Evolutionary conservation across 1,140 invertebrate genomes (phyloP).

Genomic region (Tetramorium simillimum): DNA sequence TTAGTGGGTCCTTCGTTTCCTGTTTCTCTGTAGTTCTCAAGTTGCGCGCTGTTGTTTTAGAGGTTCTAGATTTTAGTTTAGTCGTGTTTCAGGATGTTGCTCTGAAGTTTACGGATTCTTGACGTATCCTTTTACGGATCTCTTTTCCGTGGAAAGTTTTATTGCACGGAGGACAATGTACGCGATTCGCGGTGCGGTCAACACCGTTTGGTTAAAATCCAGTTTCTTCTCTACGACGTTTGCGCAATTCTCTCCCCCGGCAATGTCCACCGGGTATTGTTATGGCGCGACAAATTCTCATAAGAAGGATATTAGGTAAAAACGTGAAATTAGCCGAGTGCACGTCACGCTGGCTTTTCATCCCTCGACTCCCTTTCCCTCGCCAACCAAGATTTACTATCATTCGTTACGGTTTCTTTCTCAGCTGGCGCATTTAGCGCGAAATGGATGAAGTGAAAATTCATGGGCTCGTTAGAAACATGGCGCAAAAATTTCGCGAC

Average conservation of each 20-base stretch:
- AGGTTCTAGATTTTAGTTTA: slow-evolving; percentile 38
- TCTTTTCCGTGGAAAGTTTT: slow-evolving; percentile 2
- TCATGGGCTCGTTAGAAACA: slow-evolving; percentile 52
- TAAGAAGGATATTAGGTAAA: slow-evolving; percentile 53
- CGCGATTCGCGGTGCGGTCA: neutral
- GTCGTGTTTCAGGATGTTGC: slow-evolving; percentile 24
- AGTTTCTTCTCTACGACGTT: neutral
- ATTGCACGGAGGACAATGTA: neutral
- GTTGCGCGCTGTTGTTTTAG: slow-evolving; percentile 31
- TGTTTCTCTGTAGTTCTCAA: slow-evolving; percentile 20
- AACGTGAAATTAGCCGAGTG: slow-evolving; percentile 40
- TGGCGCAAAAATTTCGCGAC: slow-evolving; percentile 13
- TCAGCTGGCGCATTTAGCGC: slow-evolving; percentile 24
- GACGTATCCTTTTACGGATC: slow-evolving; percentile 17
- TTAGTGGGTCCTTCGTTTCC: slow-evolving; percentile 8
- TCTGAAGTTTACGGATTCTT: slow-evolving; percentile 31
- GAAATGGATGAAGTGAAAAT: slow-evolving; percentile 55
- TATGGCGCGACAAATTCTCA: slow-evolving; percentile 44
- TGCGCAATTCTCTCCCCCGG: neutral
- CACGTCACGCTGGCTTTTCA: slow-evolving; percentile 20
- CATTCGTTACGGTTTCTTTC: slow-evolving; percentile 39
- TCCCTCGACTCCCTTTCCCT: neutral
- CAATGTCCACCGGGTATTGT: neutral
- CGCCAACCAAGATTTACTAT: neutral
- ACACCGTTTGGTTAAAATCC: slow-evolving; percentile 10